Percentiles rank a stretch among this genome's conserved stretches.
Conservation (phyloP, 2,797 vertebrate species). For the Anguilla megastoma region DNA sequence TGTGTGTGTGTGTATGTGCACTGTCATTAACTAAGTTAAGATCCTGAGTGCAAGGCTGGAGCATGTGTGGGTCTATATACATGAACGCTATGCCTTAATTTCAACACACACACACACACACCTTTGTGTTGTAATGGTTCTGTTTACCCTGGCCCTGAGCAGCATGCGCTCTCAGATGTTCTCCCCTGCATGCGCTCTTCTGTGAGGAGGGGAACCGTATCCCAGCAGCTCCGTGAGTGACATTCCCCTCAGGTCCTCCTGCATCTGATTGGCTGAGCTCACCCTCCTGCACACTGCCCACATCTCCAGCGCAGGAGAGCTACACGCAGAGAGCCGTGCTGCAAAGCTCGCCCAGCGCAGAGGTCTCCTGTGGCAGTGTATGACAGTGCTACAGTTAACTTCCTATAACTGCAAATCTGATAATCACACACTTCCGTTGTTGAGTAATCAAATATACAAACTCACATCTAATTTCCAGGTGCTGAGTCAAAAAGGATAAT, state of each 20-base stretch:
- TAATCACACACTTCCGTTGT: no score
- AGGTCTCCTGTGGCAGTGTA: no score
- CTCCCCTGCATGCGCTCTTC: not conserved
- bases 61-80: not conserved
- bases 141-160: no score
- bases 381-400: no score
- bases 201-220: not conserved
- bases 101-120: not conserved
- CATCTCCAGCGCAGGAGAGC: not conserved
- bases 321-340: no score
- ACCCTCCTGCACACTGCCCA: not conserved
- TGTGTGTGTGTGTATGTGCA: not conserved
- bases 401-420: no score
- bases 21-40: not conserved
- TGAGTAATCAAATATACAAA: no score
- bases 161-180: not conserved
- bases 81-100: not conserved
- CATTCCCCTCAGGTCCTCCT: not conserved
- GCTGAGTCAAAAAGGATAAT: no score
- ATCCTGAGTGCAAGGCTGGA: not conserved
- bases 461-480: no score
- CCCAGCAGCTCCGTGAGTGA: not conserved
- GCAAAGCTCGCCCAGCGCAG: no score
- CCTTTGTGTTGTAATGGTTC: not conserved
- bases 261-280: not conserved